Base-by-base conservation (phyloP, 1,140 invertebrate genomes). In the Saxidomus purpurata region DNA sequence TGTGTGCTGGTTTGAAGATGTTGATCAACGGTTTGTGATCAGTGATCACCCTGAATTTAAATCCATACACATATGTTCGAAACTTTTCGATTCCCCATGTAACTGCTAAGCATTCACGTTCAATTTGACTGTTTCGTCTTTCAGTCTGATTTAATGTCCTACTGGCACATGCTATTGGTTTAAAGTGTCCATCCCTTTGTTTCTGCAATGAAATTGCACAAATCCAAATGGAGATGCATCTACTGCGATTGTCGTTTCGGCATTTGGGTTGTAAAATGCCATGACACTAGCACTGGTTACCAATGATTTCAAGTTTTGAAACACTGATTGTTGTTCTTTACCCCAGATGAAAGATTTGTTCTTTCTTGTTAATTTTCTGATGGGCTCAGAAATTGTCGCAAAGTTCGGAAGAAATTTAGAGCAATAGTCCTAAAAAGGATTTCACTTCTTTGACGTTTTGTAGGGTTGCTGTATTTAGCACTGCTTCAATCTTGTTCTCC, bases 21-120 rank as follows among this genome's bases (percentile, higher is more conserved):
- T 25, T 76, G 22, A 81, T 3, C 8, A 90, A 49, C 38, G 89
- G 89, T 55, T 81, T 71, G 61, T 90, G 89, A 38, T 90, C 89
- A 47, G 89, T 90, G 19, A 87, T 19, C 0, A 90, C n/a, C 28
- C 55, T 71, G 47, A 88, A 82, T 0, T 15, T 34, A 17, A 38
- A 40, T 4, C 84, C 85, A 93, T 93, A 96, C 6, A 96, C 76
- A 90, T 96, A 97, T 47, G 96, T 90, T 38, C 96, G 94, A 93
- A 97, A 97, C 91, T 95, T 96, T 82, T 95, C 93, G 6, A 97
- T 92, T 6, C 94, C 96, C 92, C 94, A 91, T 3, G 81, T 49
- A 17, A 84, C 52, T 28, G 69, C 63, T 52, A 91, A 55, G 0
- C 69, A 47, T 52, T 92, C 90, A 69, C 89, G 91, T 67, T 93